Base-by-base conservation (phyloP, 2,888 invertebrate genomes). In the Agonopterix alstromeriana region DNA sequence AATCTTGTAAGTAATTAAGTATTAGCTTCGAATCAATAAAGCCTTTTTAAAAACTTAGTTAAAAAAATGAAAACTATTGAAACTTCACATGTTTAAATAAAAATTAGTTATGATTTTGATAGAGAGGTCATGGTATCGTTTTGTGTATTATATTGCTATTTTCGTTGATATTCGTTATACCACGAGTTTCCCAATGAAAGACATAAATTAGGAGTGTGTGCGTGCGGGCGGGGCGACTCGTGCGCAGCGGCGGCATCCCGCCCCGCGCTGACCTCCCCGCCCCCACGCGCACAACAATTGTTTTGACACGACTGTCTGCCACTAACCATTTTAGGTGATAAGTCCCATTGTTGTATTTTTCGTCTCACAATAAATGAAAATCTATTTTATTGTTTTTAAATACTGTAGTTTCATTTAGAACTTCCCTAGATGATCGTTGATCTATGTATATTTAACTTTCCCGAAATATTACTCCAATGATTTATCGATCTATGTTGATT, bases 301-400 rank as follows among this genome's bases (percentile, higher is more conserved):
- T 84, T 84, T 84, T 82, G 78, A 83, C 83, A 76, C 80, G 73
- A 83, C 86, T 82, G 83, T 85, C 86, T 83, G 81, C 87, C 85
- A 87, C 86, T 88, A 87, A 87, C 85, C 86, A 86, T 86, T 80
- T 75, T 88, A 88, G 87, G 72, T 86, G 63, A 83, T 88, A 88
- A 88, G 88, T 85, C 86, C 88, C 87, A 88, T 88, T 88, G 88
- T 88, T 88, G 88, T 88, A 88, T 86, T 87, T 88, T 88, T 88
- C 87, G 88, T 88, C 88, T 88, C 88, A 88, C 87, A 88, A 87
- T 88, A 88, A 88, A 88, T 88, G 88, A 87, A 85, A 88, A 87
- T 87, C 88, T 88, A 88, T 88, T 88, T 88, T 87, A 88, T 88
- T 88, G 88, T 88, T 88, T 88, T 88, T 88, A 87, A 68, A 27